phyloP scores from a whole-genome alignment of 1,140 invertebrate species.

The Bicyclus anynana region DNA sequence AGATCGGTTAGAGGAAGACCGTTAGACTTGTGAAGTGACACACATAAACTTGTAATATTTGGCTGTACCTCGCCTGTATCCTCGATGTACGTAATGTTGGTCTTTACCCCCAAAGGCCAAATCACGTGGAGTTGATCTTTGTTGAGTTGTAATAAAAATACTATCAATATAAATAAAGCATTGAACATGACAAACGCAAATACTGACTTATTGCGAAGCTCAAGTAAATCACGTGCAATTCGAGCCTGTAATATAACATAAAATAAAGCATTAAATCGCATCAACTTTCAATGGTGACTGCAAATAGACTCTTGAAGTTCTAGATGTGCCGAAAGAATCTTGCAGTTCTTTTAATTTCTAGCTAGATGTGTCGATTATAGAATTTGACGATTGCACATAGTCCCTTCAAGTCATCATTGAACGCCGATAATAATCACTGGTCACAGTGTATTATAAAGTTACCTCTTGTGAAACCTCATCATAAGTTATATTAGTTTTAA shows the following conservation, averaged over 20 bases:
- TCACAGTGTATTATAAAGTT: conserved; percentile 75
- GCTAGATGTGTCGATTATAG: not conserved
- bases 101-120: conserved; percentile 96
- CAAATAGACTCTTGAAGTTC: too few species aligned
- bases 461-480: conserved; percentile 92
- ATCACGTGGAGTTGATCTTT: conserved; percentile 97
- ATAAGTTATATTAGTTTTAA: conserved; percentile 95
- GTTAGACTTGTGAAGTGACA: conserved; percentile 73
- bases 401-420: conserved; percentile 61
- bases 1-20: conserved; percentile 76
- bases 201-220: conserved; percentile 96
- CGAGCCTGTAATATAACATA: conserved; percentile 85
- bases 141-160: conserved; percentile 98
- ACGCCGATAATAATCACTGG: conserved; percentile 59
- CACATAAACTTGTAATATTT: conserved; percentile 62
- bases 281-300: conserved; percentile 73
- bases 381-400: not conserved
- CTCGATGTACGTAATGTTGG: conserved; percentile 95
- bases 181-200: conserved; percentile 99
- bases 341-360: not conserved
- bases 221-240: conserved; percentile 92
- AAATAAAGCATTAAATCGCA: conserved; percentile 64
- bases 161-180: conserved; percentile 98
- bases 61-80: conserved; percentile 90
- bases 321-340: too few species aligned